Evolutionary conservation across 1,140 invertebrate species (phyloP), one percentile per base, ranked within the genome.

Genomic region (Cylas formicarius): DNA sequence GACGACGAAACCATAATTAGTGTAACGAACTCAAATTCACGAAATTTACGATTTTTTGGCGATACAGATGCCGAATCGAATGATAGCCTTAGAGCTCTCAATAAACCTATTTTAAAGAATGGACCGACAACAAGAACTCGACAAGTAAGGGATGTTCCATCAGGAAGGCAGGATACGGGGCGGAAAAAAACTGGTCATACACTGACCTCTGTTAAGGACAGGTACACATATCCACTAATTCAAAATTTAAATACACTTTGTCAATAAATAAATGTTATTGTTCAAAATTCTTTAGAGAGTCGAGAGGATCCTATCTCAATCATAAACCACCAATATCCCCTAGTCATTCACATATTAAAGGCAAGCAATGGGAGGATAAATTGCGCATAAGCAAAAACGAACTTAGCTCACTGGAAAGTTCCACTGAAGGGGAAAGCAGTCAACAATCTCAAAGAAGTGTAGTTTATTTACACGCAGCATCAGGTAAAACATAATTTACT

Each of bases 391-490:
- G 53, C 36, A 56, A 56, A 37, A 60, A 61, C 16, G 60, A 65
- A 44, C 54, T 62, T n/a, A 64, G 61, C 53, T 65, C 62, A 0
- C 50, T 64, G 2, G 77, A 80, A 51, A 84, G 82, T 63, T 84
- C 81, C 34, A 84, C 83, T 3, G 82, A 86, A 59, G 83, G 82
- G 6, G 83, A 86, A 52, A 84, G 82, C 49, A 85, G 82, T 54
- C 76, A 84, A 56, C 77, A 82, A 52, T 84, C 82, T 14, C 83
- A 86, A 56, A 72, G 81, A 55, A 85, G 82, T 51, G 79, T 86
- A 2, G 83, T 87, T 6, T 87, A 85, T 61, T 67, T 87, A 23
- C 84, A 86, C 57, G 83, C 83, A 27, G 82, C 83, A 17, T 85
- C 83, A 52, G 81, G 80, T 81, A 65, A 57, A 24, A 38, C n/a